phyloP scores from a whole-genome alignment of 2,888 invertebrate species.

The Theristus sp. region DNA sequence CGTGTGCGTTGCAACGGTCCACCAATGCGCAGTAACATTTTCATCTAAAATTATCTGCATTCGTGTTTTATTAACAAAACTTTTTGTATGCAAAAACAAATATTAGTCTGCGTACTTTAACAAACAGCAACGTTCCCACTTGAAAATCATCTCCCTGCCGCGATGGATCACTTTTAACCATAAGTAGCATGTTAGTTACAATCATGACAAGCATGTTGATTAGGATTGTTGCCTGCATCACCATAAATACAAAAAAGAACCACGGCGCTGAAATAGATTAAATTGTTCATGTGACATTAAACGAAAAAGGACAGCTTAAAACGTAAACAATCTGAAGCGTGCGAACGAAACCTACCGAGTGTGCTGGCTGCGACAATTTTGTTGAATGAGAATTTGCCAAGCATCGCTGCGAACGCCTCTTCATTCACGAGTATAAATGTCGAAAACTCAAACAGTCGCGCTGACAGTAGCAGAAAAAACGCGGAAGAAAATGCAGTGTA shows the following conservation, averaged over 20 bases:
- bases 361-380: constrained; percentile 17
- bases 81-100: no score
- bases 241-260: constrained; percentile 31
- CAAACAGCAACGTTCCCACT: neutral
- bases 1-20: neutral
- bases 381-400: constrained; percentile 35
- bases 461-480: constrained; percentile 22
- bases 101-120: no score
- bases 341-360: neutral
- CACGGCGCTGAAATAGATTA: constrained; percentile 2
- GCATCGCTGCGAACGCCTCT: constrained; percentile 33
- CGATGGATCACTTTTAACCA: constrained; percentile 29
- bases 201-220: constrained; percentile 31
- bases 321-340: neutral
- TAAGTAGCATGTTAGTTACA: constrained; percentile 29
- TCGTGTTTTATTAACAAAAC: no score
- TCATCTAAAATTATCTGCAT: no score
- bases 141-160: constrained; percentile 34
- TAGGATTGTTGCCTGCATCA: constrained; percentile 29
- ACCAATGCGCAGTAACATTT: neutral
- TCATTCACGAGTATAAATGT: constrained; percentile 31
- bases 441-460: constrained; percentile 21
- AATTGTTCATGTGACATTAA: neutral
- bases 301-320: no score
- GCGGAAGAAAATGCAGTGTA: constrained; percentile 5